phyloP scores from a whole-genome alignment of 2,113 vertebrate genomes.

The Vidua macroura region DNA sequence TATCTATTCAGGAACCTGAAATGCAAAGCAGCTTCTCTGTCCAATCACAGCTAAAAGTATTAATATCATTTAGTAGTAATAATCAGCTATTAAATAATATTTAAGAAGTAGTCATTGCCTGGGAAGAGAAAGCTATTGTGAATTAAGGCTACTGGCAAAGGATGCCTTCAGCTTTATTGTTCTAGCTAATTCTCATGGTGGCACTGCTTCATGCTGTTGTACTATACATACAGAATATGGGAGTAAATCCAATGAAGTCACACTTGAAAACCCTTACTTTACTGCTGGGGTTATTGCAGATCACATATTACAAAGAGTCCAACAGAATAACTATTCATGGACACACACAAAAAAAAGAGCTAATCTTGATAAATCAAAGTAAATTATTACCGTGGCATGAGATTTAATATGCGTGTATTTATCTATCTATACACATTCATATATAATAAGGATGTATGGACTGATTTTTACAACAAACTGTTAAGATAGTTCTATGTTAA shows the following conservation, averaged over 20 bases:
- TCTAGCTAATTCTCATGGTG: not conserved
- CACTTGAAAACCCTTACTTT: not conserved
- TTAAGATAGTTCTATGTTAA: not conserved
- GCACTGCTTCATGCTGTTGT: not conserved
- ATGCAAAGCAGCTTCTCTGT: not conserved
- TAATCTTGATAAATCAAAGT: not conserved
- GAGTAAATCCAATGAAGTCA: not conserved
- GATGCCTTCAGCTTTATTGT: not conserved
- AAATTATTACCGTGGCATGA: not conserved
- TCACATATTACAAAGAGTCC: not conserved
- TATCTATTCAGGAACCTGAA: not conserved
- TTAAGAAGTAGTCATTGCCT: constrained; percentile 24
- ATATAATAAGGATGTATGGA: not conserved
- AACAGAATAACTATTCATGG: not conserved
- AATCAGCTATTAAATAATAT: constrained; percentile 25
- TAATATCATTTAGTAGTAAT: constrained; percentile 2
- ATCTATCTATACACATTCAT: not conserved
- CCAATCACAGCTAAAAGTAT: not conserved
- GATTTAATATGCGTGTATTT: not conserved
- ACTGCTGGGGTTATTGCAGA: not conserved
- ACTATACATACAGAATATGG: not conserved
- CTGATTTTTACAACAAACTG: not conserved
- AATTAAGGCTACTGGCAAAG: constrained; percentile 34
- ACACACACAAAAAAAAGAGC: not conserved
- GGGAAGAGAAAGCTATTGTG: constrained; percentile 1